Evolutionary conservation across 2,113 vertebrate genomes (phyloP).

Genomic region (Corydoras sp.): DNA sequence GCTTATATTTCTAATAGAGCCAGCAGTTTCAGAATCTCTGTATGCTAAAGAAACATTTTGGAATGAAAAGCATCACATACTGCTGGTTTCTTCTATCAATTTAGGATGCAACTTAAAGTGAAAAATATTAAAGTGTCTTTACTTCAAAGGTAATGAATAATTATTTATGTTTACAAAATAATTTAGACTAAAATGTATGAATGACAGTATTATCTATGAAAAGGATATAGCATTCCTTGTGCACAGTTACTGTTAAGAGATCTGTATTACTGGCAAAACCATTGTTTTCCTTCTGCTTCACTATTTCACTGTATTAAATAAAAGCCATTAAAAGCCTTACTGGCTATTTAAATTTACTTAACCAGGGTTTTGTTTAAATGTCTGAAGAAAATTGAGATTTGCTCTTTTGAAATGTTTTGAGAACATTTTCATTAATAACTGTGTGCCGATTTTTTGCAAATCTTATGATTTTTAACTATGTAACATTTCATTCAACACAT

Average conservation of each 20-base stretch:
- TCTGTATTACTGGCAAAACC: slow-evolving; percentile 37
- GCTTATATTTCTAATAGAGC: too few species aligned
- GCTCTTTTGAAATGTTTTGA: too few species aligned
- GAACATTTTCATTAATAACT: too few species aligned
- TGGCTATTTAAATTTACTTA: slow-evolving; percentile 18
- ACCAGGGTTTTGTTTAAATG: not conserved
- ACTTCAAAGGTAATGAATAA: slow-evolving; percentile 28
- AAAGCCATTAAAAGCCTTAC: slow-evolving; percentile 36
- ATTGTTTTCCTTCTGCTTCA: slow-evolving; percentile 38
- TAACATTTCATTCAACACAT: too few species aligned
- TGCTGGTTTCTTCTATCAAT: slow-evolving; percentile 17
- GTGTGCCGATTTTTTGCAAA: too few species aligned
- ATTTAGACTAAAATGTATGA: slow-evolving; percentile 31
- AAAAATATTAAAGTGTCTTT: slow-evolving; percentile 16
- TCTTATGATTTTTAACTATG: too few species aligned
- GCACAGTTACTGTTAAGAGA: slow-evolving; percentile 46
- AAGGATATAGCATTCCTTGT: slow-evolving; percentile 40
- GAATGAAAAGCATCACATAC: not conserved
- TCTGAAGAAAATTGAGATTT: too few species aligned
- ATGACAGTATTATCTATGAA: slow-evolving; percentile 42
- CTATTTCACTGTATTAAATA: slow-evolving; percentile 48
- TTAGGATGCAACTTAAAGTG: slow-evolving; percentile 6
- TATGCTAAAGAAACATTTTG: not conserved
- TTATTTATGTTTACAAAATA: slow-evolving; percentile 42
- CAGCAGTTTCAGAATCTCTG: too few species aligned